Conservation (phyloP, 2,797 vertebrate species). For the Labeo calbasu region DNA sequence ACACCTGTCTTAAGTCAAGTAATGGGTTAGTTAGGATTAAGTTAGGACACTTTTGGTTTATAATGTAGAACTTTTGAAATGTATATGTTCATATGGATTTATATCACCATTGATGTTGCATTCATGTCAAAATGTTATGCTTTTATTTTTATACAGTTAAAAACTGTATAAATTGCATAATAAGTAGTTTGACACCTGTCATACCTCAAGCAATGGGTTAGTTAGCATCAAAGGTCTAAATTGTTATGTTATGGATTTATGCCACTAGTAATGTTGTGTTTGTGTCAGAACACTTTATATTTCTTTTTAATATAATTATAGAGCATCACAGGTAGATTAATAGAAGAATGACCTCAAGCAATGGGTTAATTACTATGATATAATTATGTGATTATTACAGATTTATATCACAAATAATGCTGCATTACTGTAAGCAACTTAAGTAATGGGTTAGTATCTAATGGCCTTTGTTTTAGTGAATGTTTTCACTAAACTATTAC, state of each 20-base stretch:
- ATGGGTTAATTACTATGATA: not conserved
- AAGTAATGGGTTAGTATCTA: slow-evolving; percentile 8
- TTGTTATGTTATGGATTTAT: not conserved
- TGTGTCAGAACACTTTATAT: not conserved
- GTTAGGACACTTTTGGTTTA: slow-evolving; percentile 43
- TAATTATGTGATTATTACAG: not conserved
- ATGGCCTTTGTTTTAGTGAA: slow-evolving; percentile 37
- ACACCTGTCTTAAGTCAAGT: not conserved
- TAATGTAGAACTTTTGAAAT: not conserved
- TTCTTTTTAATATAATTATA: not conserved
- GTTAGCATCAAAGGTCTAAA: not conserved
- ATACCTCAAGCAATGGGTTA: not conserved
- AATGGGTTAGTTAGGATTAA: slow-evolving; percentile 22
- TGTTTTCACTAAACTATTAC: not conserved
- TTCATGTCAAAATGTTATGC: not conserved
- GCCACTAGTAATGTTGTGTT: not conserved
- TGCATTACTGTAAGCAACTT: not conserved
- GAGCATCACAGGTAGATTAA: not conserved
- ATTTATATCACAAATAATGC: not conserved
- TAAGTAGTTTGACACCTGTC: not conserved
- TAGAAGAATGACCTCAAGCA: not conserved
- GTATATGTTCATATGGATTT: not conserved
- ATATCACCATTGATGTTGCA: not conserved
- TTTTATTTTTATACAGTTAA: not conserved
- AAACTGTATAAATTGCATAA: not conserved